Evolutionary conservation across 2,113 vertebrate genomes (phyloP).

Genomic region (Microtus pennsylvanicus): DNA sequence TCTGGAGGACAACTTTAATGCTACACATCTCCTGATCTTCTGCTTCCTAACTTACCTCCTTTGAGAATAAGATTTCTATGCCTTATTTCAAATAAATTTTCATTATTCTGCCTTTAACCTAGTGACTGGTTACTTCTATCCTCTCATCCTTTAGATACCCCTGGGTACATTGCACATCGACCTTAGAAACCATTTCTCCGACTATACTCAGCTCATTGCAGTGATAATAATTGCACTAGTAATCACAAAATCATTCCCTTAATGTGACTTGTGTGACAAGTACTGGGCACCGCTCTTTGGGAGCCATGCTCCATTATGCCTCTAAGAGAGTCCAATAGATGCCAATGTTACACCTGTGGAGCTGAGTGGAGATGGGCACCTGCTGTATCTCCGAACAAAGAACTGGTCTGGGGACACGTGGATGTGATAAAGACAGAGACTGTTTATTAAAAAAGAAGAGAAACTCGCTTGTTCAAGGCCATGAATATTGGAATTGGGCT

Average conservation of each 20-base stretch:
- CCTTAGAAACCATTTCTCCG: neutral
- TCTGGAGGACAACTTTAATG: neutral
- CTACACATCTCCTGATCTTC: neutral
- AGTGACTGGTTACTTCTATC: slow-evolving; percentile 33
- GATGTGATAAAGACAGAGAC: neutral
- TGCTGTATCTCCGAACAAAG: neutral
- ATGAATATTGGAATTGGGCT: neutral
- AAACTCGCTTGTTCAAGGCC: neutral
- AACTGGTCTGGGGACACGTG: neutral
- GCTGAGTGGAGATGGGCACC: neutral
- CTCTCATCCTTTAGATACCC: neutral
- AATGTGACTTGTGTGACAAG: neutral
- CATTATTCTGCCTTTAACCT: neutral
- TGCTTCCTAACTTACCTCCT: neutral
- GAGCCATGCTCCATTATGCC: neutral
- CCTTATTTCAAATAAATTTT: slow-evolving; percentile 32
- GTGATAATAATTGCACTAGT: neutral
- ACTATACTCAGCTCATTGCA: neutral
- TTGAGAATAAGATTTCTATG: neutral
- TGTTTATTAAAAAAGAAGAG: neutral
- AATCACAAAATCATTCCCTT: neutral
- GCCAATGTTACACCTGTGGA: neutral
- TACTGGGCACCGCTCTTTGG: neutral
- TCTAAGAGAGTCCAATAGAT: neutral
- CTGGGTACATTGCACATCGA: neutral